phyloP scores from a whole-genome alignment of 64 coral and sea anemone genomes.

The Montipora sp. region DNA sequence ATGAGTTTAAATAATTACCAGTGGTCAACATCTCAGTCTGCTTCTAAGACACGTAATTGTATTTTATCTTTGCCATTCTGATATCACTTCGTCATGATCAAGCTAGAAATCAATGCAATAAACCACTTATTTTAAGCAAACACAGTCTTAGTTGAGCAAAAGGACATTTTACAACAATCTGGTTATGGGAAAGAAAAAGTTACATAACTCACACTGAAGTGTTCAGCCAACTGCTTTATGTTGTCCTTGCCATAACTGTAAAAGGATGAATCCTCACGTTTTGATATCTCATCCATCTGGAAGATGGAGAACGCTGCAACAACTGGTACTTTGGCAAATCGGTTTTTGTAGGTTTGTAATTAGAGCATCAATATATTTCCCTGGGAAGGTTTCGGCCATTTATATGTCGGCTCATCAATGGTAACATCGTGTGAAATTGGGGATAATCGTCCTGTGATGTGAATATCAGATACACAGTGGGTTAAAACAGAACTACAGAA shows the following conservation, averaged over 20 bases:
- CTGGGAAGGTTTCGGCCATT: neutral
- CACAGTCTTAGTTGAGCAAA: neutral
- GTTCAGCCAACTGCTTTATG: constrained; percentile 22
- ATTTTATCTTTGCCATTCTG: constrained; percentile 18
- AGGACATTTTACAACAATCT: neutral
- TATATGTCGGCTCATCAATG: neutral
- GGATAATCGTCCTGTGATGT: constrained; percentile 7
- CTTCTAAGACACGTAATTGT: neutral
- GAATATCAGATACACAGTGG: neutral
- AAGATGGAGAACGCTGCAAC: constrained; percentile 15
- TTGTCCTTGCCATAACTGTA: neutral
- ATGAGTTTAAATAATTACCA: neutral
- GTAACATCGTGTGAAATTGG: constrained; percentile 1
- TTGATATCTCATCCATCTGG: neutral
- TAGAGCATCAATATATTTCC: constrained; percentile 2
- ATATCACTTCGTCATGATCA: neutral
- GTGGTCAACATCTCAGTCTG: neutral
- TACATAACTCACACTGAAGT: neutral
- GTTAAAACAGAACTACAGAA: neutral
- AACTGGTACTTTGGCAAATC: constrained; percentile 21
- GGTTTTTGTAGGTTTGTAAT: constrained; percentile 1
- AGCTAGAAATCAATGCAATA: neutral
- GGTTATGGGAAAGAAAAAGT: neutral
- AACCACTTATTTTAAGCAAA: neutral
- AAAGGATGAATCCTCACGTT: neutral